Evolutionary conservation across 2,888 invertebrate genomes (phyloP).

Genomic region (Oxytorus armatus): DNA sequence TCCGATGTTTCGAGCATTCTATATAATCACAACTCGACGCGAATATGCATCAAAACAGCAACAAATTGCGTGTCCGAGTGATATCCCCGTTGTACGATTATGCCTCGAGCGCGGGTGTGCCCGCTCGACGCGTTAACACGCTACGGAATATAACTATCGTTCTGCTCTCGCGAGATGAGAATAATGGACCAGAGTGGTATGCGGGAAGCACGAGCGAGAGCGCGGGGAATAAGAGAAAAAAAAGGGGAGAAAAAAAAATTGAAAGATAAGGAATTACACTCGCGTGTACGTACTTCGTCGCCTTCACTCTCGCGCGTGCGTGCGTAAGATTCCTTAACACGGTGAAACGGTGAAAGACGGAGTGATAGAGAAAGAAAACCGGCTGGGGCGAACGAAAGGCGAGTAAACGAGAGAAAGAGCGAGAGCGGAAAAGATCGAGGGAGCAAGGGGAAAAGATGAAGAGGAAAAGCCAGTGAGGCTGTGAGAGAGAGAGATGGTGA

Average conservation of each 20-base stretch:
- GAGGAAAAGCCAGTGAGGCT: too few species aligned
- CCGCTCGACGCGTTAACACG: slow-evolving; percentile 64
- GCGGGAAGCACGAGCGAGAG: slow-evolving; percentile 21
- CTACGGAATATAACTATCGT: slow-evolving; percentile 15
- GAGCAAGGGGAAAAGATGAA: too few species aligned
- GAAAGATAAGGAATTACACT: slow-evolving; percentile 70
- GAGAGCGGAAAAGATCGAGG: too few species aligned
- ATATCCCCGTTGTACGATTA: slow-evolving; percentile 17
- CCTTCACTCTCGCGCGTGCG: slow-evolving; percentile 34
- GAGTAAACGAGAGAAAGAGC: too few species aligned
- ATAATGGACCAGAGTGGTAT: slow-evolving; percentile 31
- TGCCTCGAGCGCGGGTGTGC: slow-evolving; percentile 72
- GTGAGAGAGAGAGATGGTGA: too few species aligned
- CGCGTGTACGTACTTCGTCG: slow-evolving; percentile 31
- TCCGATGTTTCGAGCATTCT: slow-evolving; percentile 8
- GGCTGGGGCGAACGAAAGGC: too few species aligned
- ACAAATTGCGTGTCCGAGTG: slow-evolving; percentile 26
- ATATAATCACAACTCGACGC: not conserved
- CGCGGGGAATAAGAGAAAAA: not conserved
- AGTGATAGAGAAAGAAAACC: too few species aligned
- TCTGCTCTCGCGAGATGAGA: slow-evolving; percentile 33
- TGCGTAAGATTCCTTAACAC: slow-evolving; percentile 22
- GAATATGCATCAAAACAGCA: slow-evolving; percentile 13
- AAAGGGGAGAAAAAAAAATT: slow-evolving; percentile 47
- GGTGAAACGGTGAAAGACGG: not conserved